phyloP scores from a whole-genome alignment of 1,140 invertebrate species.

The Oedothorax gibbosus region DNA sequence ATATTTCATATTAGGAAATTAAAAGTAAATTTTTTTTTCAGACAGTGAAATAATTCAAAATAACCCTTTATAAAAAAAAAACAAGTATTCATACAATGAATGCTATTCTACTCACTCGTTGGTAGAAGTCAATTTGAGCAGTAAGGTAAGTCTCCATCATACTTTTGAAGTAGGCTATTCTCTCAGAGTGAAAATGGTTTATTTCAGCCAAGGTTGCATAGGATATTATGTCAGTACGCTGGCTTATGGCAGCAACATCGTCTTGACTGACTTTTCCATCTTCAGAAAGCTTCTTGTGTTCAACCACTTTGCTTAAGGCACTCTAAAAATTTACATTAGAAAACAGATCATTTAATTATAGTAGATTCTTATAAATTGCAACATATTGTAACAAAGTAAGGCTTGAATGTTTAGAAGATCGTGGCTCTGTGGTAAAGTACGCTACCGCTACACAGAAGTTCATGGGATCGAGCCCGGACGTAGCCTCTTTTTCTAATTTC shows the following conservation, averaged over 20 bases:
- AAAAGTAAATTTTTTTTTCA: too few relatives aligned
- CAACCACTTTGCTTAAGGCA: conserved; percentile 88
- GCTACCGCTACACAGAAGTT: too few relatives aligned
- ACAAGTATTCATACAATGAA: background rate
- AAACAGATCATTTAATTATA: too few relatives aligned
- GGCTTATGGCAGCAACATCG: conserved; percentile 82
- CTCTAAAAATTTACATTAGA: conserved; percentile 70
- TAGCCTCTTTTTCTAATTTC: too few relatives aligned
- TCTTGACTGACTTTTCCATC: conserved; percentile 86
- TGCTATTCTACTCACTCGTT: conserved; percentile 73
- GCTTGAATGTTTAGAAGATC: too few relatives aligned
- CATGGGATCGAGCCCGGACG: too few relatives aligned
- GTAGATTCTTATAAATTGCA: too few relatives aligned
- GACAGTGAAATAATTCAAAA: too few relatives aligned
- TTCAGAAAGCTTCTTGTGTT: conserved; percentile 83
- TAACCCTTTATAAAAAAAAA: too few relatives aligned
- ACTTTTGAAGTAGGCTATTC: conserved; percentile 86
- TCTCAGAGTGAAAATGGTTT: conserved; percentile 89
- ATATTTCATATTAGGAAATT: too few relatives aligned
- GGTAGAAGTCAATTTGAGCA: conserved; percentile 93
- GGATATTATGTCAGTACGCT: conserved; percentile 88
- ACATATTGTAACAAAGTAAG: too few relatives aligned
- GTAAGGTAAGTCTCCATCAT: conserved; percentile 87
- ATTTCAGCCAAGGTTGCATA: conserved; percentile 94
- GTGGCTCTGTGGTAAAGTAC: too few relatives aligned